These are phyloP conservation scores for Caenorhabditis wallacei DNA, from an alignment of 2,888 invertebrate genomes.

Conservation along the genomic window DNA sequence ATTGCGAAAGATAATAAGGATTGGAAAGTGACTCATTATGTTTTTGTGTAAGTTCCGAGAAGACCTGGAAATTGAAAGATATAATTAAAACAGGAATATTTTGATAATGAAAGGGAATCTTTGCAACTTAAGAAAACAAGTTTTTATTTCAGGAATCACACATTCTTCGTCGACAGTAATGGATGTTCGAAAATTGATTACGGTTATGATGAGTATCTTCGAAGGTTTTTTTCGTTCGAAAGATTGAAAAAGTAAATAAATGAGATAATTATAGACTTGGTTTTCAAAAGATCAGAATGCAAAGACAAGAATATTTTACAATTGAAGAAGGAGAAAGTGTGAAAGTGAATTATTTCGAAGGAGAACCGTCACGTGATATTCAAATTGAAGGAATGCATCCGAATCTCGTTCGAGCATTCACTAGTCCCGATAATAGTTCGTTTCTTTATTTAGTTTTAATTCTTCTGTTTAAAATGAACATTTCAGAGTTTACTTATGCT, in stretches of 20 bases:
- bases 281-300: slow-evolving; percentile 46
- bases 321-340: slow-evolving; percentile 44
- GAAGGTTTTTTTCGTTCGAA: slow-evolving; percentile 12
- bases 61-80: no score
- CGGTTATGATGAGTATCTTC: slow-evolving; percentile 61
- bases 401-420: slow-evolving; percentile 56
- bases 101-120: no score
- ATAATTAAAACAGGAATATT: no score
- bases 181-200: slow-evolving; percentile 33
- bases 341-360: slow-evolving; percentile 65
- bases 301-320: slow-evolving; percentile 42
- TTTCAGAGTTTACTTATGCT: slow-evolving; percentile 59
- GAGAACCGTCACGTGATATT: slow-evolving; percentile 51
- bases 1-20: slow-evolving; percentile 55
- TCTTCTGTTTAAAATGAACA: no score
- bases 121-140: no score
- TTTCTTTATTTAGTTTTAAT: not conserved
- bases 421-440: slow-evolving; percentile 35
- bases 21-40: slow-evolving; percentile 58
- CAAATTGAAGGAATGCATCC: slow-evolving; percentile 61
- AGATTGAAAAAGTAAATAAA: not conserved
- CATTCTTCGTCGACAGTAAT: slow-evolving; percentile 47
- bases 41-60: slow-evolving; percentile 45
- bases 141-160: slow-evolving; percentile 45
- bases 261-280: slow-evolving; percentile 38